These are phyloP conservation scores for Pandemis corylana DNA, from an alignment of 2,888 invertebrate species.

Conservation along the genomic window DNA sequence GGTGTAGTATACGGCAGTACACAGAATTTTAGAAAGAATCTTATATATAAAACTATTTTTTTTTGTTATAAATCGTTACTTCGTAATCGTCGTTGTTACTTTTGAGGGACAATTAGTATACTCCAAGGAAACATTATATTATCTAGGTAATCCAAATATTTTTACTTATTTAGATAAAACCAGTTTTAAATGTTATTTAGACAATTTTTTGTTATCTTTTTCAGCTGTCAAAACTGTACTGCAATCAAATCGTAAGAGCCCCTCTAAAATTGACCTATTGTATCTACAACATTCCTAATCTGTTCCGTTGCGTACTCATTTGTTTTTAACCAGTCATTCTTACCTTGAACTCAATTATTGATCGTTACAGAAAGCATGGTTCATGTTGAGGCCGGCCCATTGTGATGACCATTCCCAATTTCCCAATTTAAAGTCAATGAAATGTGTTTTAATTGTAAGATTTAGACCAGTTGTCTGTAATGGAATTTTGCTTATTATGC, in stretches of 20 bases:
- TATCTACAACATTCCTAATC: constrained; percentile 28
- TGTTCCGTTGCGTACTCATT: not conserved
- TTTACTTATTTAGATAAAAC: not conserved
- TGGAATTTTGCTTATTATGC: too few relatives aligned
- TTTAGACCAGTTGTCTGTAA: too few relatives aligned
- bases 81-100: too few relatives aligned
- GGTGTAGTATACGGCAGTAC: too few relatives aligned
- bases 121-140: too few relatives aligned
- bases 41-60: too few relatives aligned
- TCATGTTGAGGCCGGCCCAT: not conserved
- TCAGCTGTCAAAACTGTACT: constrained; percentile 83
- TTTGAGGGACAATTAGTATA: too few relatives aligned
- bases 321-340: constrained; percentile 1
- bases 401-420: not conserved
- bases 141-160: too few relatives aligned
- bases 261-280: constrained; percentile 59
- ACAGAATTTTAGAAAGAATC: too few relatives aligned
- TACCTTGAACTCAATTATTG: constrained; percentile 6
- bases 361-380: constrained; percentile 12
- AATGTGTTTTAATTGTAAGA: not conserved
- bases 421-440: not conserved
- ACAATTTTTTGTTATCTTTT: constrained; percentile 65
- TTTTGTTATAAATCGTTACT: too few relatives aligned
- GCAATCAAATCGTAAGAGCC: constrained; percentile 80
- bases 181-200: not conserved